Percentiles rank a stretch among this genome's conserved stretches.
These are phyloP conservation scores for Euleptes europaea DNA, from an alignment of 2,113 vertebrate species.

Conservation along the genomic window DNA sequence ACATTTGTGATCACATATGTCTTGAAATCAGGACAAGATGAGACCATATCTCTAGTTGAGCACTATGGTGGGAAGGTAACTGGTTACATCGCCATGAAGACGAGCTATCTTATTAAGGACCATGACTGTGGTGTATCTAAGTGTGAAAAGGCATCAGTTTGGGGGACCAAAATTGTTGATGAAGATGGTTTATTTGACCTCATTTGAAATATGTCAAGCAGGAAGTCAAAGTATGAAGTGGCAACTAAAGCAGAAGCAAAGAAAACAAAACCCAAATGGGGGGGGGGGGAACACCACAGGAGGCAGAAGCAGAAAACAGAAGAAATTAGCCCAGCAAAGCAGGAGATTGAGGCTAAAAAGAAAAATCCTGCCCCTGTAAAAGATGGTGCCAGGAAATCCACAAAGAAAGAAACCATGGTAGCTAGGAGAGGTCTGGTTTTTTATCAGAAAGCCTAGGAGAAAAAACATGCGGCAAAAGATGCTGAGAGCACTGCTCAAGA, in stretches of 20 bases:
- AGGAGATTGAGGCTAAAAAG: conserved; percentile 62
- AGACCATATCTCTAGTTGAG: conserved; percentile 91
- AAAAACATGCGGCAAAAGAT: not conserved
- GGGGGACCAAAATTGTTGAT: conserved; percentile 90
- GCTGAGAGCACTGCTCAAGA: conserved; percentile 39
- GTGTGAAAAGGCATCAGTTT: conserved; percentile 88
- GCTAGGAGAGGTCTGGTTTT: conserved; percentile 71
- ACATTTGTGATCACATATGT: conserved; percentile 94
- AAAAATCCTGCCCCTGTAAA: conserved; percentile 58
- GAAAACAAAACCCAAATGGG: conserved; percentile 65
- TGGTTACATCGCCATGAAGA: conserved; percentile 94
- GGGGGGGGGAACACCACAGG: conserved; percentile 63
- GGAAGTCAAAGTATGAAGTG: conserved; percentile 94
- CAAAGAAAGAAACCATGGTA: conserved; percentile 46
- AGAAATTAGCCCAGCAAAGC: conserved; percentile 73
- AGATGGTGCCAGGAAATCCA: not conserved
- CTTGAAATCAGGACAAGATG: conserved; percentile 93
- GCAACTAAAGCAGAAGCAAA: conserved; percentile 88
- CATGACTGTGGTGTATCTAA: conserved; percentile 90
- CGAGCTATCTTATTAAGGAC: conserved; percentile 91
- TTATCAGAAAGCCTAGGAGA: conserved; percentile 34
- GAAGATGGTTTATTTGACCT: conserved; percentile 92
- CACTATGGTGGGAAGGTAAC: conserved; percentile 96
- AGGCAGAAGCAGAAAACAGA: conserved; percentile 62
- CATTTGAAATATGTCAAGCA: conserved; percentile 91